A percentile compares a stretch with the other conserved stretches of the same genome.
These are phyloP conservation scores for Parnassius glacialis DNA, from an alignment of 2,888 invertebrate genomes.

Conservation along the genomic window DNA sequence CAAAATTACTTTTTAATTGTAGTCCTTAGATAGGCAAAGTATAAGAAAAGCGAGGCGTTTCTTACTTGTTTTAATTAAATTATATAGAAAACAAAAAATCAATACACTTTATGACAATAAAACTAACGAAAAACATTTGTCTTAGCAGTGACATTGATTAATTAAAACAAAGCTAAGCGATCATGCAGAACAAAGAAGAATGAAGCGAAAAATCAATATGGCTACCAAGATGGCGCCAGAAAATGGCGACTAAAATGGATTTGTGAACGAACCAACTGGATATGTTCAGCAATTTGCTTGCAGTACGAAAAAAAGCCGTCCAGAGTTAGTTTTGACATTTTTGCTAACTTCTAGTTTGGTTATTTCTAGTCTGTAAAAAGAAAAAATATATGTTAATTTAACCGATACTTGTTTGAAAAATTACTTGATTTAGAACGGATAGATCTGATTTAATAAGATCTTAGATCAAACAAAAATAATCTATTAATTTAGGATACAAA, in stretches of 20 bases:
- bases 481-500: background rate
- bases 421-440: conserved; percentile 31
- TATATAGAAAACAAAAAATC: conserved; percentile 8
- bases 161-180: conserved; percentile 36
- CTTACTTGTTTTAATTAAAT: conserved; percentile 3
- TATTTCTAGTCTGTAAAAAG: conserved; percentile 68
- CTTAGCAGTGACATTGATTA: background rate
- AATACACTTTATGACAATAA: background rate
- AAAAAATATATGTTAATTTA: conserved; percentile 56
- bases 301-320: conserved; percentile 81
- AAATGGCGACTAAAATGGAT: conserved; percentile 50
- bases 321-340: conserved; percentile 77
- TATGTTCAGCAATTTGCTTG: conserved; percentile 80
- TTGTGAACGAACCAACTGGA: conserved; percentile 77
- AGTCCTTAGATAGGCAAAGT: no score
- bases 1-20: no score
- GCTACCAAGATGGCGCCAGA: conserved; percentile 45
- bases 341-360: conserved; percentile 54
- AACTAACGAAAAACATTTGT: no score
- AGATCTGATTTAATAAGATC: background rate
- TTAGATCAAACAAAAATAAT: no score
- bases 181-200: conserved; percentile 37
- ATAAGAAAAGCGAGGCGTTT: no score
- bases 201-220: conserved; percentile 49
- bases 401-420: conserved; percentile 26